Evolutionary conservation across 2,888 invertebrate species (phyloP).

Genomic region (Hirudinaria manillensis): DNA sequence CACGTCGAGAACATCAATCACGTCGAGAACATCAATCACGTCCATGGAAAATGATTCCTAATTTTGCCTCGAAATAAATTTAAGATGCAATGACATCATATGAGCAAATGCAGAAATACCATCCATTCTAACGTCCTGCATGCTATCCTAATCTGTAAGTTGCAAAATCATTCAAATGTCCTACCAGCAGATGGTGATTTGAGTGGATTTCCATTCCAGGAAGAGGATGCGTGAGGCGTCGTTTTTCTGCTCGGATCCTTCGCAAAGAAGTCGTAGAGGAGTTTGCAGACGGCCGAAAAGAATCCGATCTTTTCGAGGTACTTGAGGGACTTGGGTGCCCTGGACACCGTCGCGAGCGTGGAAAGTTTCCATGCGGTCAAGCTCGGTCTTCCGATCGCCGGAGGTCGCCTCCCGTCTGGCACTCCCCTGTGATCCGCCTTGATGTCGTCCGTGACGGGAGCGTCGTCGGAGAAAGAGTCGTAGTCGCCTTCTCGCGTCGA

Average conservation of each 20-base stretch:
- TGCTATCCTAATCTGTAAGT: too few relatives aligned
- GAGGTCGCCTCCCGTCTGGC: background rate
- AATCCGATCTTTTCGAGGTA: slow-evolving; percentile 72
- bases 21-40: too few relatives aligned
- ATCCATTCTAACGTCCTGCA: too few relatives aligned
- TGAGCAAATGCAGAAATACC: too few relatives aligned
- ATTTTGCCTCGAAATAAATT: too few relatives aligned
- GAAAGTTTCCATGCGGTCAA: slow-evolving; percentile 60
- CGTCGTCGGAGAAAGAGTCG: slow-evolving; percentile 30
- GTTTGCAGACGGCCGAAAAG: slow-evolving; percentile 53
- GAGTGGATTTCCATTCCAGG: too few relatives aligned
- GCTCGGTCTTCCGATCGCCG: background rate
- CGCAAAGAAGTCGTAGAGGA: slow-evolving; percentile 5
- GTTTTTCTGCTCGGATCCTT: background rate
- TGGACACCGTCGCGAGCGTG: slow-evolving; percentile 72
- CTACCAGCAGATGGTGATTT: too few relatives aligned
- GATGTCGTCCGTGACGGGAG: slow-evolving; percentile 44
- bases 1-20: background rate
- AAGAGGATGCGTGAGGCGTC: background rate
- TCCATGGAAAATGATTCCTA: too few relatives aligned
- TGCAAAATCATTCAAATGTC: too few relatives aligned
- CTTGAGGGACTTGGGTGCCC: slow-evolving; percentile 71
- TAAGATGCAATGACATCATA: too few relatives aligned
- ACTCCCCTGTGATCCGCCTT: slow-evolving; percentile 48
- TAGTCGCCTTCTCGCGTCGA: slow-evolving; percentile 39